Base-by-base conservation (phyloP, 2,113 vertebrate species). In the Halichoeres trimaculatus region DNA sequence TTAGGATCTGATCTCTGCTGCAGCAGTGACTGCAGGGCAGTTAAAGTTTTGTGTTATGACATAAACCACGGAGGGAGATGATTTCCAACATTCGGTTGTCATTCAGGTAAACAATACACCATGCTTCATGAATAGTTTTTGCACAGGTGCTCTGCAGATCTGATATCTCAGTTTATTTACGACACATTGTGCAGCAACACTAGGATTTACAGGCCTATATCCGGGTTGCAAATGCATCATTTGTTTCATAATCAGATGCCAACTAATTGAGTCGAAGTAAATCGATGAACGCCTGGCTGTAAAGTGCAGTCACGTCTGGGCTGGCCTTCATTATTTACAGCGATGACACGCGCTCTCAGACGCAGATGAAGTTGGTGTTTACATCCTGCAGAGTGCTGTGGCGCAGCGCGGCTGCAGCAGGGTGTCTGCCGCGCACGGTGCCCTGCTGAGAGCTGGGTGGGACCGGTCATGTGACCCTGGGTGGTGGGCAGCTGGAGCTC, bases 281-380 rank as follows among this genome's bases (percentile, higher is more conserved):
- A 43, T 35, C 3, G 8, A 66, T 26, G 5, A 4, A 43, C n/a
- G 22, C 4, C 12, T 35, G 11, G 8, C 56, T 50, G 22, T 30
- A 26, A 17, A 45, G 34, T 47, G 30, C 34, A 40, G 3, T 61
- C 36, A 26, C 36, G 16, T 26, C 64, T 36, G 5, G 45, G 1
- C 35, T 3, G 66, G 61, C 55, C 45, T n/a, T 26, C 38, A 9
- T 23, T 50, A 53, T 50, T n/a, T 60, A 34, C 20, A 26, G 13
- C 20, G 2, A 14, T 24, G 47, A n/a, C 48, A 48, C 4, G 36
- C 20, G 51, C 26, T 16, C 10, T 47, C 23, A 43, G 22, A 26
- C n/a, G 1, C 67, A 24, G 53, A 51, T 0, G 50, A 54, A 72
- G 74, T 69, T 81, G 9, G 36, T 88, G 83, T 85, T 88, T 84